These are phyloP conservation scores for Sigmodon hispidus DNA, from an alignment of 2,113 vertebrate genomes.

Conservation along the genomic window DNA sequence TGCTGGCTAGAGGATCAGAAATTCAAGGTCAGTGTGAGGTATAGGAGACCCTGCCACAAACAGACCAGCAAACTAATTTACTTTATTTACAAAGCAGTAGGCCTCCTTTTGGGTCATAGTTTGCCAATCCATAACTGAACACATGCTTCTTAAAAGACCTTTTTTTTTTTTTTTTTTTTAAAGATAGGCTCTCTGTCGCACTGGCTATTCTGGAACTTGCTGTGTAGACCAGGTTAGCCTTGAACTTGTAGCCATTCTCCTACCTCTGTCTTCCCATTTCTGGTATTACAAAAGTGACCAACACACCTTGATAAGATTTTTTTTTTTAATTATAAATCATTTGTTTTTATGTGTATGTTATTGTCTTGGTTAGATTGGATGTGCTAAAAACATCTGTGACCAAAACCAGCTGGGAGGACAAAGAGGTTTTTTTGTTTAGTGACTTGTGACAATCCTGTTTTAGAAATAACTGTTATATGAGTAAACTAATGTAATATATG, in stretches of 20 bases:
- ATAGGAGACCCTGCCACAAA: neutral
- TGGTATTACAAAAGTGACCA: neutral
- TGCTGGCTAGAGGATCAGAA: neutral
- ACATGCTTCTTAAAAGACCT: neutral
- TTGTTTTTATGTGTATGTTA: neutral
- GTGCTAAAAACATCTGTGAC: neutral
- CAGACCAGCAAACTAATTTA: neutral
- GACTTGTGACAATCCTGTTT: slow-evolving; percentile 35
- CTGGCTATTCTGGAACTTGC: neutral
- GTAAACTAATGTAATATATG: slow-evolving; percentile 56
- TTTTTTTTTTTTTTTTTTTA: neutral
- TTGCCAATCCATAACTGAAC: neutral
- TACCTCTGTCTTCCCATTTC: neutral
- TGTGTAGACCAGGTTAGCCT: neutral
- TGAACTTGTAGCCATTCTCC: neutral
- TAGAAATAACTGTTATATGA: slow-evolving; percentile 46
- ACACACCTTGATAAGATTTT: neutral
- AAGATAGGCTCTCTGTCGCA: neutral
- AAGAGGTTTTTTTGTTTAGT: neutral
- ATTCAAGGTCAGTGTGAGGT: neutral
- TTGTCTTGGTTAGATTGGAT: slow-evolving; percentile 28
- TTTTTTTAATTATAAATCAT: neutral
- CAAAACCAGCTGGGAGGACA: neutral
- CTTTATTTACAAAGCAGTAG: neutral
- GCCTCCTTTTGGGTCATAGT: neutral